Conservation (phyloP, 2,888 invertebrate genomes). For the Lissonota sp. region DNA sequence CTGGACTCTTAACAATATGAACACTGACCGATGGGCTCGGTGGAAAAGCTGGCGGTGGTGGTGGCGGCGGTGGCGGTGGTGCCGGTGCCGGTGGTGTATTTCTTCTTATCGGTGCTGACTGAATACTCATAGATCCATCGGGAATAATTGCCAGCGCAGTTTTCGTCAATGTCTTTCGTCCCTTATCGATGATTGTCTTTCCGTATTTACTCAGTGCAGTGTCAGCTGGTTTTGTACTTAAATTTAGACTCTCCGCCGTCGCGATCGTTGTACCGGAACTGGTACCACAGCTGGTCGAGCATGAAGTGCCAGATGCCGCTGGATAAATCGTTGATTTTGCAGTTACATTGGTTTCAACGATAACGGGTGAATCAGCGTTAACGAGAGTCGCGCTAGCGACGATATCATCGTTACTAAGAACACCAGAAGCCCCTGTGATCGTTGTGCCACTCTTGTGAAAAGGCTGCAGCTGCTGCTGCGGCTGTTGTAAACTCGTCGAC, state of each 20-base stretch:
- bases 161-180: constrained; percentile 68
- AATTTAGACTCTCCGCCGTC: constrained; percentile 82
- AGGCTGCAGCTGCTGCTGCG: constrained; percentile 58
- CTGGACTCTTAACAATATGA: constrained; percentile 91
- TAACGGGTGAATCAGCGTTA: constrained; percentile 37
- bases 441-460: constrained; percentile 72
- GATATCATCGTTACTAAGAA: constrained; percentile 74
- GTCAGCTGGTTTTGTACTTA: constrained; percentile 84
- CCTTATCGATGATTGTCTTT: constrained; percentile 65
- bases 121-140: constrained; percentile 85
- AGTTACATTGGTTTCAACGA: constrained; percentile 34
- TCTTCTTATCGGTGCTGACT: constrained; percentile 81
- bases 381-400: constrained; percentile 32
- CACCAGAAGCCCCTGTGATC: constrained; percentile 70
- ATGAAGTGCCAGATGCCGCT: constrained; percentile 34
- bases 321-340: constrained; percentile 70
- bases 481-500: constrained; percentile 19
- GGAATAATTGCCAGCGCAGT: constrained; percentile 84
- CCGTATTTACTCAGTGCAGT: constrained; percentile 81
- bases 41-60: constrained; percentile 82
- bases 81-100: constrained; percentile 83
- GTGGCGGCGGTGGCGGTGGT: constrained; percentile 80
- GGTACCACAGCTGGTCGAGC: background rate
- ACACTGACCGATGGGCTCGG: constrained; percentile 89
- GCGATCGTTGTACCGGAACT: constrained; percentile 64